phyloP scores from a whole-genome alignment of 2,113 vertebrate species.

The Helogale parvula region DNA sequence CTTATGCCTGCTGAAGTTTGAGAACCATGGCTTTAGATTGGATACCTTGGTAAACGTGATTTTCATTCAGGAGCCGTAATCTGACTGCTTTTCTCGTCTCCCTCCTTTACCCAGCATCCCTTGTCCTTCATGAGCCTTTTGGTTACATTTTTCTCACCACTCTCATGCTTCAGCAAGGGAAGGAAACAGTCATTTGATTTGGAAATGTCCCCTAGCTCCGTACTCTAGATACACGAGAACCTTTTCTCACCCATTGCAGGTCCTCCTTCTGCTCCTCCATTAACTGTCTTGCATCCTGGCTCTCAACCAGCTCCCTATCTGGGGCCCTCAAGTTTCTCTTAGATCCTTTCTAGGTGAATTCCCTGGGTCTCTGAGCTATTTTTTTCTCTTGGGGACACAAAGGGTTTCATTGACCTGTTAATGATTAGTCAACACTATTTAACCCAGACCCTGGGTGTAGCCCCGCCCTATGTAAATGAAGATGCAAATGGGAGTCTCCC shows the following conservation, averaged over 20 bases:
- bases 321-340: background rate
- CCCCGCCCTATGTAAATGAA: background rate
- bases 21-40: background rate
- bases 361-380: background rate
- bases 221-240: background rate
- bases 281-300: background rate
- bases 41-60: background rate
- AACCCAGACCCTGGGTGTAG: background rate
- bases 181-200: background rate
- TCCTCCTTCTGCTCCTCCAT: background rate
- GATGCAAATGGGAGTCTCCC: background rate
- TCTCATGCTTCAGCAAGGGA: background rate
- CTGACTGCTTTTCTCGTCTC: background rate
- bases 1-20: background rate
- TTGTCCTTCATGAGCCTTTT: background rate
- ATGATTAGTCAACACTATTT: background rate
- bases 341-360: slow-evolving; percentile 18
- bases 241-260: background rate
- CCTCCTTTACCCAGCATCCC: background rate
- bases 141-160: background rate
- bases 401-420: background rate
- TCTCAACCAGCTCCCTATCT: background rate
- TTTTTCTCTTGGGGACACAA: background rate
- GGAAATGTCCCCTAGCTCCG: background rate
- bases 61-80: background rate